A percentile compares a stretch with the other conserved stretches of the same genome.
Evolutionary conservation across 2,888 invertebrate species (phyloP).

Genomic region (Sisyra terminalis): DNA sequence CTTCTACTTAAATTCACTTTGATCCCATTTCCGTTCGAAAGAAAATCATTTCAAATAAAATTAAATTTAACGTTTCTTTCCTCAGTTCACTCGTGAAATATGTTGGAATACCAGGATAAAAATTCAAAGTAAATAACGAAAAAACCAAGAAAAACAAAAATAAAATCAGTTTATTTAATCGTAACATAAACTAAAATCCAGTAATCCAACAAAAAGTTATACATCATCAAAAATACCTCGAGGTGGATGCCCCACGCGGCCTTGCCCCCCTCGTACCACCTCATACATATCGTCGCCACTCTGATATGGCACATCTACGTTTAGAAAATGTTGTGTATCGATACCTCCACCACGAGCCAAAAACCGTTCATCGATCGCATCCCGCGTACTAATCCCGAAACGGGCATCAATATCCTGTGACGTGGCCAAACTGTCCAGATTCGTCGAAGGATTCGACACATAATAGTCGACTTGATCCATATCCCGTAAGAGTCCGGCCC

Average conservation of each 20-base stretch:
- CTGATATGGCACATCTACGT: slow-evolving; percentile 22
- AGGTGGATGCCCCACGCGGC: slow-evolving; percentile 50
- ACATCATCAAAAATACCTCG: slow-evolving; percentile 74
- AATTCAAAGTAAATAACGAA: background rate
- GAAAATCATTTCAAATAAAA: too few species aligned
- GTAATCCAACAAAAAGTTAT: slow-evolving; percentile 22
- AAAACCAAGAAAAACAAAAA: slow-evolving; percentile 1
- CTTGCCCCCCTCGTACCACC: slow-evolving; percentile 20
- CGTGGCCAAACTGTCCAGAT: slow-evolving; percentile 7
- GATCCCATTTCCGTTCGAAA: too few species aligned
- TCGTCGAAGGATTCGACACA: slow-evolving; percentile 27
- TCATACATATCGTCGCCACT: slow-evolving; percentile 16
- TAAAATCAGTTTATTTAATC: slow-evolving; percentile 3
- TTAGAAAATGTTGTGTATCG: slow-evolving; percentile 19
- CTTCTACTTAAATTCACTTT: too few species aligned
- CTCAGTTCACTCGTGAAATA: too few species aligned
- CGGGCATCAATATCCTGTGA: slow-evolving; percentile 41
- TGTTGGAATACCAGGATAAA: background rate
- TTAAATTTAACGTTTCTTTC: too few species aligned
- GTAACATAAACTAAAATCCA: slow-evolving; percentile 8
- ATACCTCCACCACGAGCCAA: slow-evolving; percentile 16
- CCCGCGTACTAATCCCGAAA: slow-evolving; percentile 46
- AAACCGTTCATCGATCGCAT: slow-evolving; percentile 23
- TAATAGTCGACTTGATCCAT: slow-evolving; percentile 57
- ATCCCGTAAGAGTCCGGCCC: slow-evolving; percentile 61